These are phyloP conservation scores for Amblyteles armatorius DNA, from an alignment of 2,888 invertebrate genomes.

Conservation along the genomic window DNA sequence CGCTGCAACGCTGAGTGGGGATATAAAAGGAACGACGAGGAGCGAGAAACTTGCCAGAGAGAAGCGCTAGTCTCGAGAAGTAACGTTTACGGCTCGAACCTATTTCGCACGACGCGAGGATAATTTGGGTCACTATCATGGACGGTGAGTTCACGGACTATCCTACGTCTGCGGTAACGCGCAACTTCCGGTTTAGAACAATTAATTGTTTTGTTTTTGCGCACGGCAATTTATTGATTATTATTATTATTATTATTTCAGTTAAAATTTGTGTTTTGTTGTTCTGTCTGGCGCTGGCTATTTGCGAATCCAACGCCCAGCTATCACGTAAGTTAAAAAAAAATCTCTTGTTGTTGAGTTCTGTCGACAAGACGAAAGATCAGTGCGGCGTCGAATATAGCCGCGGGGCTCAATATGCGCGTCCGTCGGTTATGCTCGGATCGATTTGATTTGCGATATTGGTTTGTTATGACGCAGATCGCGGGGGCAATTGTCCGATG, in stretches of 20 bases:
- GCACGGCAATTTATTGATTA: not conserved
- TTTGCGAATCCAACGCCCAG: constrained; percentile 53
- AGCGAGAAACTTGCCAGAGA: constrained; percentile 7
- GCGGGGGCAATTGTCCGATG: constrained; percentile 87
- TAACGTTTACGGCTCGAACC: constrained; percentile 14
- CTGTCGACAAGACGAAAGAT: not conserved
- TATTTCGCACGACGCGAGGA: not conserved
- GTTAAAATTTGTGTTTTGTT: constrained; percentile 56
- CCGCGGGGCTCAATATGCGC: not conserved
- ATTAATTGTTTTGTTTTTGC: not conserved
- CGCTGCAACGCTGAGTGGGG: constrained; percentile 26
- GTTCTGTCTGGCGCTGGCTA: constrained; percentile 41
- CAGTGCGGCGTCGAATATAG: not conserved
- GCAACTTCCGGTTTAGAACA: constrained; percentile 19
- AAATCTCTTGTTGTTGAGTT: not conserved
- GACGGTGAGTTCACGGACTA: constrained; percentile 54
- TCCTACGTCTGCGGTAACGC: not conserved
- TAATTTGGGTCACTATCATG: constrained; percentile 61
- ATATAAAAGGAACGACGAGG: constrained; percentile 40
- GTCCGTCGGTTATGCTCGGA: not conserved
- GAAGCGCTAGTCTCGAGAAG: constrained; percentile 40
- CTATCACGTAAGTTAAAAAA: constrained; percentile 48
- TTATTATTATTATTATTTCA: constrained; percentile 20
- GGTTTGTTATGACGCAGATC: constrained; percentile 69
- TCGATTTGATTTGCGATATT: constrained; percentile 7